Evolutionary conservation across 2,797 vertebrate species (phyloP).

Genomic region (Epinephelus coioides): DNA sequence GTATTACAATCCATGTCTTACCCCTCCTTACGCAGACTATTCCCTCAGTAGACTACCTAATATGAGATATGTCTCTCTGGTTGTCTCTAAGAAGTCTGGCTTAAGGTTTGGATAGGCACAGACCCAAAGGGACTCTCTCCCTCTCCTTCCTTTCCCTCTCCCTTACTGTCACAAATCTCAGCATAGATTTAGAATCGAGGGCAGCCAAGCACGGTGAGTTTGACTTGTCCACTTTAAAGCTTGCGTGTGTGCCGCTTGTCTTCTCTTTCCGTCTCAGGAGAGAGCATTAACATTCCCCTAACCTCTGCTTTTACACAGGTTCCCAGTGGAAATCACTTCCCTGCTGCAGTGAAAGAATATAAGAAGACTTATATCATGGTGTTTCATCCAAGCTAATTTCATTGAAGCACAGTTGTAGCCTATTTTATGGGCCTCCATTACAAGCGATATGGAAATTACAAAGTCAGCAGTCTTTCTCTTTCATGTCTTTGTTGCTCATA

Average conservation of each 20-base stretch:
- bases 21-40: background rate
- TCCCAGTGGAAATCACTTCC: conserved; percentile 19
- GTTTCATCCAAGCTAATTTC: background rate
- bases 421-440: background rate
- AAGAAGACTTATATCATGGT: background rate
- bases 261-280: conserved; percentile 35
- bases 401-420: background rate
- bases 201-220: conserved; percentile 42
- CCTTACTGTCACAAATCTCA: conserved; percentile 50
- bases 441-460: background rate
- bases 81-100: conserved; percentile 17
- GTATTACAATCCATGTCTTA: background rate
- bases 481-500: background rate
- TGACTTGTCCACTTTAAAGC: conserved; percentile 53
- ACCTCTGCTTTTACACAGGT: conserved; percentile 9
- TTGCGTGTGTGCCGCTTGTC: conserved; percentile 18
- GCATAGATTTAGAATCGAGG: conserved; percentile 37
- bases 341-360: background rate
- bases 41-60: conserved; percentile 16
- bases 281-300: conserved; percentile 27
- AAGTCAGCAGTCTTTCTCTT: background rate
- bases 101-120: conserved; percentile 23
- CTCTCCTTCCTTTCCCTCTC: conserved; percentile 3
- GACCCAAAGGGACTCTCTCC: conserved; percentile 1
- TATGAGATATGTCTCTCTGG: background rate